These are phyloP conservation scores for Dryocosmus kuriphilus DNA, from an alignment of 2,888 invertebrate species.

Conservation along the genomic window DNA sequence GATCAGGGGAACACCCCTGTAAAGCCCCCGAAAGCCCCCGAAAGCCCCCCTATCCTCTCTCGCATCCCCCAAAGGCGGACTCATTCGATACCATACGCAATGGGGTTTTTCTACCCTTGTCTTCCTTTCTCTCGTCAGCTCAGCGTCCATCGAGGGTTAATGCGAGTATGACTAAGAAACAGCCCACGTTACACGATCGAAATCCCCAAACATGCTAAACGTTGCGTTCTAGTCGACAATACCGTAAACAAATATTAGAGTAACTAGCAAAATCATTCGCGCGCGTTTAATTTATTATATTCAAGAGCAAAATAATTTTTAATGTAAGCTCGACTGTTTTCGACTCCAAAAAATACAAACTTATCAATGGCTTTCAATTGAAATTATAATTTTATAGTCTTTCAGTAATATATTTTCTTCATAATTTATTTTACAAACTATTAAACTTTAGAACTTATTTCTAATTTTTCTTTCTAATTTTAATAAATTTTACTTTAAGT, in stretches of 20 bases:
- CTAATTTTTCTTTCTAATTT: too few species aligned
- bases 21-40: slow-evolving; percentile 60
- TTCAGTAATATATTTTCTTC: too few species aligned
- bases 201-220: slow-evolving; percentile 46
- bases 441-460: too few species aligned
- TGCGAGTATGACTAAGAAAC: slow-evolving; percentile 45
- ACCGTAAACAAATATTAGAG: slow-evolving; percentile 16
- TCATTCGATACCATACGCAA: slow-evolving; percentile 66
- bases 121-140: slow-evolving; percentile 48
- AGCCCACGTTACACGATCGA: slow-evolving; percentile 63
- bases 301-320: too few species aligned
- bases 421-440: too few species aligned
- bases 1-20: slow-evolving; percentile 72
- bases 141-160: slow-evolving; percentile 44
- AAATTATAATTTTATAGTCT: too few species aligned
- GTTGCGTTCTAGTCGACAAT: slow-evolving; percentile 51
- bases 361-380: too few species aligned
- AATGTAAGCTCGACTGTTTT: too few species aligned
- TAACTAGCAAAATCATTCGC: too few species aligned
- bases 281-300: too few species aligned
- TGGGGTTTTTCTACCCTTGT: slow-evolving; percentile 60
- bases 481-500: too few species aligned
- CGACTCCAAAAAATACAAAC: too few species aligned
- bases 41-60: slow-evolving; percentile 48
- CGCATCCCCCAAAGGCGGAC: slow-evolving; percentile 55